Conservation (phyloP, 2,797 vertebrate genomes). For the Ptychadena robeensis region DNA sequence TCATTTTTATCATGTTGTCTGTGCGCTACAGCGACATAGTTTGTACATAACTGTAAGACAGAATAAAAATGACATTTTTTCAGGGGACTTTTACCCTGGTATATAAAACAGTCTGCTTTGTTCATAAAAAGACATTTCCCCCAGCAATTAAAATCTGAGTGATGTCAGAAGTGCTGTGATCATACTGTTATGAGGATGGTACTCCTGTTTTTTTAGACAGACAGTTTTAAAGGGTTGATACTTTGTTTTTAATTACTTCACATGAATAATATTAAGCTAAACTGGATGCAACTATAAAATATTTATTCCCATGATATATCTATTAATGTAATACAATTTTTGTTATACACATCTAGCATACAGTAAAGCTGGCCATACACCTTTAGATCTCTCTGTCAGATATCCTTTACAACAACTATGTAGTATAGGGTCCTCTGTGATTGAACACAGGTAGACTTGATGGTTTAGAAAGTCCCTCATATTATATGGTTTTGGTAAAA, state of each 20-base stretch:
- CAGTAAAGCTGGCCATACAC: too few species aligned
- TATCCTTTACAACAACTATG: too few species aligned
- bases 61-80: constrained; percentile 36
- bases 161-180: constrained; percentile 10
- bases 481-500: too few species aligned
- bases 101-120: constrained; percentile 23
- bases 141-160: constrained; percentile 37
- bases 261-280: too few species aligned
- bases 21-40: constrained; percentile 28
- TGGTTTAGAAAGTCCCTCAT: too few species aligned
- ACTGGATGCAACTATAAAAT: too few species aligned
- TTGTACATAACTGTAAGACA: constrained; percentile 41
- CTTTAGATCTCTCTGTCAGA: too few species aligned
- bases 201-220: background rate
- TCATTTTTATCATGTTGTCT: constrained; percentile 53
- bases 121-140: constrained; percentile 25
- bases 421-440: too few species aligned
- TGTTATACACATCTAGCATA: too few species aligned
- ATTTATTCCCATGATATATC: too few species aligned
- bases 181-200: background rate
- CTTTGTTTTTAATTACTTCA: background rate
- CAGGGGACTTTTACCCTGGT: constrained; percentile 10
- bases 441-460: too few species aligned
- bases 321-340: too few species aligned
- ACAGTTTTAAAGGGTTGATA: background rate